phyloP scores from a whole-genome alignment of 2,888 invertebrate species.

The Thymelicus lineola region DNA sequence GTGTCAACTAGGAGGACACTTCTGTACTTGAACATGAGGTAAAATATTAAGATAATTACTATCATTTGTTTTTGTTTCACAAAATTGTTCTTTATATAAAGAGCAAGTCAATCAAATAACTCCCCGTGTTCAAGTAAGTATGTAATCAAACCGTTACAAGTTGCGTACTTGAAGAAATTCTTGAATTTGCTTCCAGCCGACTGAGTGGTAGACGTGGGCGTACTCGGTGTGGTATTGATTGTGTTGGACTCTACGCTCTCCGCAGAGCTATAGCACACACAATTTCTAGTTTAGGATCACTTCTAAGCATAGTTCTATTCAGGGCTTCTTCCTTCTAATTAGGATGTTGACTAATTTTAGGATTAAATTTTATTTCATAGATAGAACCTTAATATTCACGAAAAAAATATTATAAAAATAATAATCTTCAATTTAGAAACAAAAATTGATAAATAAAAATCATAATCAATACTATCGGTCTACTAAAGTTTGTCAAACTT shows the following conservation, averaged over 20 bases:
- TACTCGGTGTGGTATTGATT: slow-evolving; percentile 75
- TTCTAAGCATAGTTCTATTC: too few relatives aligned
- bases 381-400: too few relatives aligned
- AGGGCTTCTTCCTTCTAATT: too few relatives aligned
- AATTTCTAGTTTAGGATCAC: slow-evolving; percentile 33
- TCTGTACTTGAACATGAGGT: slow-evolving; percentile 50
- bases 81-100: not conserved
- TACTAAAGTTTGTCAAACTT: too few relatives aligned
- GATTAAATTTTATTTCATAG: too few relatives aligned
- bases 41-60: too few relatives aligned
- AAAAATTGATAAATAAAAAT: too few relatives aligned
- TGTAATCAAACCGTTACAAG: slow-evolving; percentile 51
- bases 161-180: slow-evolving; percentile 97
- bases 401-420: too few relatives aligned
- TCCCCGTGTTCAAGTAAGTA: slow-evolving; percentile 59
- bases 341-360: too few relatives aligned
- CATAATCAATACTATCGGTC: too few relatives aligned
- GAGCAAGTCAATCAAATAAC: not conserved
- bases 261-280: slow-evolving; percentile 59
- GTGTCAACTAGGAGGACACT: not conserved
- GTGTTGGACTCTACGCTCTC: slow-evolving; percentile 77
- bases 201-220: slow-evolving; percentile 89
- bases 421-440: too few relatives aligned
- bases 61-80: not conserved
- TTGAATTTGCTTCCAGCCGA: slow-evolving; percentile 96